Evolutionary conservation across 1,140 invertebrate genomes (phyloP).

Genomic region (Drosophila jambulina): DNA sequence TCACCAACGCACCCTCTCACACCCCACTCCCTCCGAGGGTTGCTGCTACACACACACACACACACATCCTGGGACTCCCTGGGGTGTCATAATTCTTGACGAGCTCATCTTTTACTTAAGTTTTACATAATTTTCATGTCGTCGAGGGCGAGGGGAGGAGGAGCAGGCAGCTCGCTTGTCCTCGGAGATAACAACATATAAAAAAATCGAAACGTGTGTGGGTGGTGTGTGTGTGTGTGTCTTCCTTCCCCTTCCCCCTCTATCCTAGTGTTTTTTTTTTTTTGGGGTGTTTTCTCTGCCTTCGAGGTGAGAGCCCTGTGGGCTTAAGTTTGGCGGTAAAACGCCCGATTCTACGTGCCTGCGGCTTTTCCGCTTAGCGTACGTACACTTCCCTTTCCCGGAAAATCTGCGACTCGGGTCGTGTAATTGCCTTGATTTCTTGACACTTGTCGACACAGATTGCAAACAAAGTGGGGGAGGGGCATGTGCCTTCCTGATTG

Average conservation of each 20-base stretch:
- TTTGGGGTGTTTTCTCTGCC: not conserved
- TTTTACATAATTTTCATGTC: constrained; percentile 85
- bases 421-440: constrained; percentile 64
- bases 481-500: constrained; percentile 18
- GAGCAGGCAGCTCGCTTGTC: constrained; percentile 45
- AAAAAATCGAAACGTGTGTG: constrained; percentile 76
- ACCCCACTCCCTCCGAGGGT: constrained; percentile 13
- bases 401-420: constrained; percentile 23
- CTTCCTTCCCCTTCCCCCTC: not conserved
- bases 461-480: constrained; percentile 28
- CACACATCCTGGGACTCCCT: constrained; percentile 68
- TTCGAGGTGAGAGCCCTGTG: not conserved
- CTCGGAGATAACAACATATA: constrained; percentile 74
- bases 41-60: constrained; percentile 38
- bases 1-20: not conserved
- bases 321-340: constrained; percentile 70
- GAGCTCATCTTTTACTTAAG: constrained; percentile 86
- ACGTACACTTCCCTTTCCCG: constrained; percentile 2
- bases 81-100: constrained; percentile 85
- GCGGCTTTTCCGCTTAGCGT: constrained; percentile 62
- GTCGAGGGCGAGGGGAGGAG: constrained; percentile 53
- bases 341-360: constrained; percentile 76
- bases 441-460: constrained; percentile 63
- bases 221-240: constrained; percentile 9
- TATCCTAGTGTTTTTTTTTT: not conserved